Evolutionary conservation across 2,888 invertebrate species (phyloP).

Genomic region (Atherix ibis): DNA sequence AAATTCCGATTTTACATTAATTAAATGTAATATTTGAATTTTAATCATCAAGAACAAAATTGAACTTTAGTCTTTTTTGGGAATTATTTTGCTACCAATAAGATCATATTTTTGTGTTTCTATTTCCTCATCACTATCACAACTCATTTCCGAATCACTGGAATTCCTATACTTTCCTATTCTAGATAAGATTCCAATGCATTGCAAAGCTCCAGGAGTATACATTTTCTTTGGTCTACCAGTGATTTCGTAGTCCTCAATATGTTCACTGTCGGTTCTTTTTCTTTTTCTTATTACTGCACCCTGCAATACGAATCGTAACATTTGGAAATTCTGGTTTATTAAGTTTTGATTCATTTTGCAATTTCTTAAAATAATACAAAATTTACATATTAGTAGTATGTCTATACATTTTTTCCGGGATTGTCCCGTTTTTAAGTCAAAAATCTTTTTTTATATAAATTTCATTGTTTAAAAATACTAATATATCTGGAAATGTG

Average conservation of each 20-base stretch:
- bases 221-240: constrained; percentile 8
- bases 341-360: constrained; percentile 39
- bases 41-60: too few species aligned
- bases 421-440: too few species aligned
- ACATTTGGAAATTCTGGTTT: constrained; percentile 25
- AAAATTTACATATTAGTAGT: too few species aligned
- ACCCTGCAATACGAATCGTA: constrained; percentile 41
- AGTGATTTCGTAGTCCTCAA: constrained; percentile 2
- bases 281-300: constrained; percentile 55
- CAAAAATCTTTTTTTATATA: too few species aligned
- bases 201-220: constrained; percentile 39
- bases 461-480: too few species aligned
- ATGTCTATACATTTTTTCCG: too few species aligned
- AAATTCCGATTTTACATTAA: too few species aligned
- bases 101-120: too few species aligned
- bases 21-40: too few species aligned
- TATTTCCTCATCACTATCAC: constrained; percentile 37
- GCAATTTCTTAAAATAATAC: constrained; percentile 37
- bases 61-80: too few species aligned
- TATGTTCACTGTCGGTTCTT: constrained; percentile 34
- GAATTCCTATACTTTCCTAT: constrained; percentile 64
- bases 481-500: too few species aligned
- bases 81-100: too few species aligned
- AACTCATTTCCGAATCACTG: constrained; percentile 55
- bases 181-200: constrained; percentile 70